Base-by-base conservation (phyloP, 2,113 vertebrate species). In the Coryphaenoides rupestris region DNA sequence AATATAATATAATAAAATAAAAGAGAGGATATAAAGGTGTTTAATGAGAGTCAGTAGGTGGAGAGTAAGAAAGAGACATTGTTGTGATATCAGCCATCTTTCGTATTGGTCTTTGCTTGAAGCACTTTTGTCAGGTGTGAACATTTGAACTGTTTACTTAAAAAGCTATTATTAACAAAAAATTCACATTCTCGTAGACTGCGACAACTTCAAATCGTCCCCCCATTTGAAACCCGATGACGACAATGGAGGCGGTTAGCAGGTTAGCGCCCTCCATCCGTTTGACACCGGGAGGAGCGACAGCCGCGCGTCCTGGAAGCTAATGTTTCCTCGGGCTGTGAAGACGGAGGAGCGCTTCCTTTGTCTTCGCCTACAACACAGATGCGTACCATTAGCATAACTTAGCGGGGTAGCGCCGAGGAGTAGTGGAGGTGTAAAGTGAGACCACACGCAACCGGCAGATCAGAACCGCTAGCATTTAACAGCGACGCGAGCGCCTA, bases 341-440 rank as follows among this genome's bases (percentile, higher is more conserved):
- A 75, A 73, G 78, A 70, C 74, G 65, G 68, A 73, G 70, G 72
- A 78, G 68, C 45, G 61, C 63, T 76, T 80, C 81, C 84, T 87
- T 89, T 89, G 85, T 89, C 79, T 87, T 19, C 65, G 40, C 75
- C 80, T 80, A 76, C 74, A 64, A 76, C 84, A 74, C 82, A 79
- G 82, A 86, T 84, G 85, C 83, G 77, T 83, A 78, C 70, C 74
- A 86, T 86, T 89, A 86, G 81, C 85, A 86, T 90, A 87, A 86
- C 83, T 86, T 89, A 87, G 84, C 87, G 60, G 84, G 80, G 73
- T 81, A 81, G n/a, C 33, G 33, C 15, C 76, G 72, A 81, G 79
- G 72, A 84, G 77, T 21, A 58, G 77, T 60, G 74, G 75, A 88
- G 83, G 87, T 88, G 85, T 86, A 84, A 87, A 90, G 86, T 78